Evolutionary conservation across 2,888 invertebrate genomes (phyloP).

Genomic region (Meandrusa payeni): DNA sequence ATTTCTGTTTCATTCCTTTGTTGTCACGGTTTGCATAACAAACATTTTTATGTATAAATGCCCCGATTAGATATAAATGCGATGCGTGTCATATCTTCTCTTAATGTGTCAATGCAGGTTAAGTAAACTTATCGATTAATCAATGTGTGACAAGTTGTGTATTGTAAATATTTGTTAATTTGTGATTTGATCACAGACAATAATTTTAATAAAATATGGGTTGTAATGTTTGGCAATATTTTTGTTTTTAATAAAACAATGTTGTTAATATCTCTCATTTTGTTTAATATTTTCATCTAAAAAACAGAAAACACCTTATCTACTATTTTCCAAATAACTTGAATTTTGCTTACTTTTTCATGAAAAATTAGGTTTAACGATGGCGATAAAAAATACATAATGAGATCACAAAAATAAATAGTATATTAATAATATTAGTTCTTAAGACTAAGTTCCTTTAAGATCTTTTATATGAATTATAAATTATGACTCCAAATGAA

Average conservation of each 20-base stretch:
- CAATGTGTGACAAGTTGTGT: constrained; percentile 12
- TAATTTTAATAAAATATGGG: constrained; percentile 7
- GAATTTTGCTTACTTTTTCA: no score
- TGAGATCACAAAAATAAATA: no score
- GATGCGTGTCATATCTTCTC: constrained; percentile 18
- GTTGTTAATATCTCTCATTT: background rate
- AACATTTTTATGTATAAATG: constrained; percentile 14
- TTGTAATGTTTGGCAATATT: constrained; percentile 14
- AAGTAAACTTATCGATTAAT: constrained; percentile 3
- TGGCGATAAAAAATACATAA: no score
- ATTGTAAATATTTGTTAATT: constrained; percentile 13
- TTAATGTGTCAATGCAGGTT: constrained; percentile 8
- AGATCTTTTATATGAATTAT: no score
- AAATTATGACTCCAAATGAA: no score
- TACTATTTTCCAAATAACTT: no score
- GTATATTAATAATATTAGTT: no score
- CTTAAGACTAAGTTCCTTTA: no score
- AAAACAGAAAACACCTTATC: no score
- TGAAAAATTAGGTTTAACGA: no score
- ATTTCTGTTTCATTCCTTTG: background rate
- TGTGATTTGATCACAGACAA: constrained; percentile 21
- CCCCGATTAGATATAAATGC: constrained; percentile 4
- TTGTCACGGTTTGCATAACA: constrained; percentile 10
- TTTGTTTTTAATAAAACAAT: constrained; percentile 17
- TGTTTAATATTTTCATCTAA: constrained; percentile 1